Evolutionary conservation across 2,113 vertebrate genomes (phyloP).

Genomic region (Oreamnos americanus): DNA sequence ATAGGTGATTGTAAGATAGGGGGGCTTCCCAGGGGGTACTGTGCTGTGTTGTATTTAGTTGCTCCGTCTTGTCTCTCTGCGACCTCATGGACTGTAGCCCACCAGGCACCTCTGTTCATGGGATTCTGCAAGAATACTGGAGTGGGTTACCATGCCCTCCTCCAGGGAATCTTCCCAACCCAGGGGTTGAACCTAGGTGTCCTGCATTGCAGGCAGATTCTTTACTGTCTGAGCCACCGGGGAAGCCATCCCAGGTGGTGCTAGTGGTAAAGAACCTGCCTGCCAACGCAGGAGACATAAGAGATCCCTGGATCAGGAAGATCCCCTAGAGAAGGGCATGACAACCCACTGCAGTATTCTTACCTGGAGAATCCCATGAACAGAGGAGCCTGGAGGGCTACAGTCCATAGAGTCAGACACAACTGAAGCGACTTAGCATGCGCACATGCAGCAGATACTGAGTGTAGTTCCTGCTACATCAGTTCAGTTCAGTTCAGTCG

Average conservation of each 20-base stretch:
- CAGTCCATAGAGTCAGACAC: not conserved
- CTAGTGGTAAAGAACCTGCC: not conserved
- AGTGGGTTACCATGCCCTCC: not conserved
- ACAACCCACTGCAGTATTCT: not conserved
- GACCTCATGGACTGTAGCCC: not conserved
- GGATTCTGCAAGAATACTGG: not conserved
- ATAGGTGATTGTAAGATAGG: not conserved
- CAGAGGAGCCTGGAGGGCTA: not conserved
- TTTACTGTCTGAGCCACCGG: not conserved
- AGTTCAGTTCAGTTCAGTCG: too few relatives aligned
- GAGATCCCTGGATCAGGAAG: not conserved
- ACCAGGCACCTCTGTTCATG: not conserved
- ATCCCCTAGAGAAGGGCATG: not conserved
- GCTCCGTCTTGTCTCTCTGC: not conserved
- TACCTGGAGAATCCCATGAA: not conserved
- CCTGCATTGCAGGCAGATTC: rapidly evolving
- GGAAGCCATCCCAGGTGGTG: not conserved
- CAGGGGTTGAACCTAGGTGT: not conserved
- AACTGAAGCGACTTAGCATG: not conserved
- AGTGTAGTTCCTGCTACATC: not conserved
- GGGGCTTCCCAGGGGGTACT: not conserved
- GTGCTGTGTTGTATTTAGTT: not conserved
- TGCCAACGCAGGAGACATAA: not conserved
- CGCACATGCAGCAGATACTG: not conserved
- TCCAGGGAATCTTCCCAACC: not conserved